phyloP scores from a whole-genome alignment of 1,140 invertebrate genomes.

The Cotesia chilonis region DNA sequence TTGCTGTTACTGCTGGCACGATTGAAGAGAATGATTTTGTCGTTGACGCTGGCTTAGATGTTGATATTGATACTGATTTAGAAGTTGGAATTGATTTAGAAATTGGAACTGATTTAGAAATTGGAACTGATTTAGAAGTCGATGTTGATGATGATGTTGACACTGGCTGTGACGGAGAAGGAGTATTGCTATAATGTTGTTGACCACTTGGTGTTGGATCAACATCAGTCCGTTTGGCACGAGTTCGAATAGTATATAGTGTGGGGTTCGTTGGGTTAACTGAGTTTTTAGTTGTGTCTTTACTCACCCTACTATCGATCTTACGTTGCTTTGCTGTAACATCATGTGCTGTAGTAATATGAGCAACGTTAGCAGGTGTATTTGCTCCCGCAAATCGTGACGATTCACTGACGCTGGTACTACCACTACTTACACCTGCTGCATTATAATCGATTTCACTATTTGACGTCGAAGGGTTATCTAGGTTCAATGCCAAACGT shows the following conservation, averaged over 20 bases:
- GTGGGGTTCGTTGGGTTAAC: background rate
- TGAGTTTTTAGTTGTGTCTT: slow-evolving; percentile 25
- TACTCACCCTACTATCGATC: slow-evolving; percentile 35
- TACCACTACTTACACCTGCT: background rate
- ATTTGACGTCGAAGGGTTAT: slow-evolving; percentile 1
- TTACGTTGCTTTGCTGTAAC: slow-evolving; percentile 3
- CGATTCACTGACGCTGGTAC: slow-evolving; percentile 1
- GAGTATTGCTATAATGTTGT: background rate
- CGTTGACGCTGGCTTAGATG: background rate
- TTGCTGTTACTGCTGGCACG: too few species aligned
- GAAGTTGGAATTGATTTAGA: background rate
- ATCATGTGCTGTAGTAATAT: background rate
- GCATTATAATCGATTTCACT: slow-evolving; percentile 10
- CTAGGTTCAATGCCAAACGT: slow-evolving; percentile 3
- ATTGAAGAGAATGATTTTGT: background rate
- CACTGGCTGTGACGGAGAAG: background rate
- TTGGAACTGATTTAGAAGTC: background rate
- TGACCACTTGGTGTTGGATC: background rate
- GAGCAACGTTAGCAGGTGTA: slow-evolving; percentile 14
- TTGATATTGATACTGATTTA: background rate
- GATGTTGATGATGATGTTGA: slow-evolving; percentile 1
- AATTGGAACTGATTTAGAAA: background rate
- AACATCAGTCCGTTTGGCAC: background rate
- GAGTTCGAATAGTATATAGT: slow-evolving; percentile 5
- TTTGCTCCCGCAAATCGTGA: slow-evolving; percentile 15